Percentiles rank a stretch among this genome's conserved stretches.
Evolutionary conservation across 2,888 invertebrate species (phyloP).

Genomic region (Eupithecia insigniata): DNA sequence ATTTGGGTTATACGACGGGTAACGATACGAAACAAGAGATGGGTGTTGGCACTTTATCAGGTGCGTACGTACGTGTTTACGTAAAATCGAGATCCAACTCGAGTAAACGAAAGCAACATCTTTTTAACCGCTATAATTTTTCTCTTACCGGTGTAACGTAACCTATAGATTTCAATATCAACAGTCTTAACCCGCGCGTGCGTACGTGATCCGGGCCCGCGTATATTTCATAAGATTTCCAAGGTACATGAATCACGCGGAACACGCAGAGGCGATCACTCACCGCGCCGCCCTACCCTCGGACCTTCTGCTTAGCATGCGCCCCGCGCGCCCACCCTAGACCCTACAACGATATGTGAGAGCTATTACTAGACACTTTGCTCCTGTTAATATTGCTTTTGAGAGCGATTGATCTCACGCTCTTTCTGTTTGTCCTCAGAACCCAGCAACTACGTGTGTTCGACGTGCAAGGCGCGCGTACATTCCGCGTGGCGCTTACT

Average conservation of each 20-base stretch:
- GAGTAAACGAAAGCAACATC: slow-evolving; percentile 44
- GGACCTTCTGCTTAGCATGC: slow-evolving; percentile 81
- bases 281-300: slow-evolving; percentile 76
- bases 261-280: slow-evolving; percentile 82
- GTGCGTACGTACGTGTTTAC: slow-evolving; percentile 19
- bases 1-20: neutral
- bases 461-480: slow-evolving; percentile 95
- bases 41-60: slow-evolving; percentile 5
- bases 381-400: slow-evolving; percentile 82
- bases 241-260: slow-evolving; percentile 84
- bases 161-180: slow-evolving; percentile 84
- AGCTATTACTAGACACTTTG: slow-evolving; percentile 85
- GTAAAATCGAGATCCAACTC: slow-evolving; percentile 26
- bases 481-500: slow-evolving; percentile 97
- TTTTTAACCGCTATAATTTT: slow-evolving; percentile 50
- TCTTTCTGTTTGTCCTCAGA: slow-evolving; percentile 86
- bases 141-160: slow-evolving; percentile 68
- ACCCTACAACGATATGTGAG: slow-evolving; percentile 83
- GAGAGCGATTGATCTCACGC: slow-evolving; percentile 61
- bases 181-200: slow-evolving; percentile 80
- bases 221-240: slow-evolving; percentile 85
- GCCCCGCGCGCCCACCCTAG: slow-evolving; percentile 75
- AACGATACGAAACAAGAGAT: slow-evolving; percentile 6
- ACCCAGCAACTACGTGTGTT: slow-evolving; percentile 96
- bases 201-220: slow-evolving; percentile 79